A percentile compares a stretch with the other conserved stretches of the same genome.
Evolutionary conservation across 2,797 vertebrate species (phyloP).

Genomic region (Meda fulgida): DNA sequence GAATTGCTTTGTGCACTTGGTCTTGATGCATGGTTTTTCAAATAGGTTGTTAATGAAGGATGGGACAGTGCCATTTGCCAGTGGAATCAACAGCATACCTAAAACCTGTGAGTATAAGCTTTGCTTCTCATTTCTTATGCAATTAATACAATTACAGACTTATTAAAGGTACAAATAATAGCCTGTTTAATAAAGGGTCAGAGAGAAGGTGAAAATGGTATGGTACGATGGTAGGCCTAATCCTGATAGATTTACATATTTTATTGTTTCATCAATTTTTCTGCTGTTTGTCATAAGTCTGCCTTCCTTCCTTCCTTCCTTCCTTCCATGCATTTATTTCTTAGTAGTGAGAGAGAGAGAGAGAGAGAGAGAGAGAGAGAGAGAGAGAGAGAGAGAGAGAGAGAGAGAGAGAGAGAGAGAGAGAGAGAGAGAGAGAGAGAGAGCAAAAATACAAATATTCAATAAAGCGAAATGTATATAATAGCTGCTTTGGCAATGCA

Average conservation of each 20-base stretch:
- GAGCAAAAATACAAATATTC: background rate
- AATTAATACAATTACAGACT: background rate
- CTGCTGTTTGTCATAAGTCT: conserved; percentile 12
- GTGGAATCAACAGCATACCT: background rate
- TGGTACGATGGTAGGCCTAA: conserved; percentile 27
- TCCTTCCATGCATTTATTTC: background rate
- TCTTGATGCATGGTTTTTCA: background rate
- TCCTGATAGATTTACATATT: conserved; percentile 27
- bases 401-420: background rate
- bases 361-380: background rate
- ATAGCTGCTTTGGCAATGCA: conserved; percentile 2
- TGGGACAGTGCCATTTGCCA: background rate
- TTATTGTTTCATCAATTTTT: background rate
- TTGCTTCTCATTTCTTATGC: background rate
- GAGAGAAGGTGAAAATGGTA: background rate
- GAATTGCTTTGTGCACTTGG: background rate
- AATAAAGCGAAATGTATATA: background rate
- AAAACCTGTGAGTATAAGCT: background rate
- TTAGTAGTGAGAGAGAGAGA: background rate
- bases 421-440: background rate
- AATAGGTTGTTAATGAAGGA: background rate
- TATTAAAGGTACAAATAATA: background rate
- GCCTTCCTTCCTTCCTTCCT: conserved; percentile 1
- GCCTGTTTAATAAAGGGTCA: too few relatives aligned
- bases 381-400: background rate